A percentile compares a stretch with the other conserved stretches of the same genome.
Conservation (phyloP, 2,888 invertebrate species). For the Limenitis camilla region DNA sequence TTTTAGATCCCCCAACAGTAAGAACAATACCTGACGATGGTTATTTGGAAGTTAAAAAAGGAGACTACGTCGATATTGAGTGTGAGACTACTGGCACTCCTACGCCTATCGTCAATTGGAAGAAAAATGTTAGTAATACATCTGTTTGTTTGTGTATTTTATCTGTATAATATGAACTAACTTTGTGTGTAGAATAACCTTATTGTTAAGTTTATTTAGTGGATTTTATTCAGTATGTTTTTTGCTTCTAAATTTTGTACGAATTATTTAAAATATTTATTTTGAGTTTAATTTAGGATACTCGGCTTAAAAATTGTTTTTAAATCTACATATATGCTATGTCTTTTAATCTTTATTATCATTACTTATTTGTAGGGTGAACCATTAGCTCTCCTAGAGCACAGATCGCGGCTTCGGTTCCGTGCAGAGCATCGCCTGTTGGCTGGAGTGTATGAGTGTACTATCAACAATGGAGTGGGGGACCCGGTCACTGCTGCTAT, state of each 20-base stretch:
- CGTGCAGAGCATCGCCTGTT: slow-evolving; percentile 78
- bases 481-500: slow-evolving; percentile 80
- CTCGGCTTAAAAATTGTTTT: too few species aligned
- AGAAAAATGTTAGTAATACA: slow-evolving; percentile 50
- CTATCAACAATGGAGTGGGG: slow-evolving; percentile 83
- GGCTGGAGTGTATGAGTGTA: slow-evolving; percentile 83
- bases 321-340: too few species aligned
- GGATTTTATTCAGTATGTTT: too few species aligned
- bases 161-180: too few species aligned
- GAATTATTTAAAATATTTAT: too few species aligned
- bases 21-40: slow-evolving; percentile 80
- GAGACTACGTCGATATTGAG: slow-evolving; percentile 83
- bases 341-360: too few species aligned
- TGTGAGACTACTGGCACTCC: slow-evolving; percentile 84
- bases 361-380: slow-evolving; percentile 63
- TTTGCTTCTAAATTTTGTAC: too few species aligned
- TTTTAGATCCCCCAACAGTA: slow-evolving; percentile 80
- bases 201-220: too few species aligned
- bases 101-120: slow-evolving; percentile 82
- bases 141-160: too few species aligned
- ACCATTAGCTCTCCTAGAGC: slow-evolving; percentile 75
- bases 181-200: too few species aligned
- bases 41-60: slow-evolving; percentile 80
- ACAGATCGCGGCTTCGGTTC: slow-evolving; percentile 77
- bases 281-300: too few species aligned